Evolutionary conservation across 1,140 invertebrate species (phyloP).

Genomic region (Bombus picipes): DNA sequence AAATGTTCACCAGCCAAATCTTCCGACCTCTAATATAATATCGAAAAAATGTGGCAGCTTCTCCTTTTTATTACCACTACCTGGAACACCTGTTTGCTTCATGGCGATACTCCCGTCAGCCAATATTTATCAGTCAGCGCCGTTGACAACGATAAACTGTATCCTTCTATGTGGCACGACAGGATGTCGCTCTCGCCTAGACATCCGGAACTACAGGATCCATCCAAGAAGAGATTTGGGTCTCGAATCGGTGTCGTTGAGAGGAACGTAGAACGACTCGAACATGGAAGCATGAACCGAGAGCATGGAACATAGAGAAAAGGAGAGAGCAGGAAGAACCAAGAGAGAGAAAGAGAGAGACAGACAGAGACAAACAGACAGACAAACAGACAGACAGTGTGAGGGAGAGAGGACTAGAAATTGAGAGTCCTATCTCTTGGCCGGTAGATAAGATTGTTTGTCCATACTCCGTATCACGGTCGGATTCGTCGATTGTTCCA

Average conservation of each 20-base stretch:
- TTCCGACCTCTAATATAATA: not conserved
- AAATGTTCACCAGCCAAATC: too few relatives aligned
- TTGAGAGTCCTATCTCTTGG: slow-evolving; percentile 54
- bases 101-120: not conserved
- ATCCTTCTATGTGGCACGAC: not conserved
- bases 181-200: not conserved
- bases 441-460: slow-evolving; percentile 68
- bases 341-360: not conserved
- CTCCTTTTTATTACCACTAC: not conserved
- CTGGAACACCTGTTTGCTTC: slow-evolving; percentile 20
- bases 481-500: slow-evolving; percentile 69
- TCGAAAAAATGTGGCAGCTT: not conserved
- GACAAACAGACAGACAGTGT: slow-evolving; percentile 5
- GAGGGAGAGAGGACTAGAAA: slow-evolving; percentile 18
- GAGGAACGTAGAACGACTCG: not conserved
- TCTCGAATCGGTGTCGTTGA: not conserved
- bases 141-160: not conserved
- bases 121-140: slow-evolving; percentile 24
- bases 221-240: not conserved
- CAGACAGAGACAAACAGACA: not conserved
- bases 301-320: not conserved
- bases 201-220: not conserved
- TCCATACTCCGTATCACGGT: slow-evolving; percentile 62
- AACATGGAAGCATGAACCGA: not conserved
- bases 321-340: not conserved